phyloP scores from a whole-genome alignment of 2,888 invertebrate genomes.

The Hemicrepidius hirtus region DNA sequence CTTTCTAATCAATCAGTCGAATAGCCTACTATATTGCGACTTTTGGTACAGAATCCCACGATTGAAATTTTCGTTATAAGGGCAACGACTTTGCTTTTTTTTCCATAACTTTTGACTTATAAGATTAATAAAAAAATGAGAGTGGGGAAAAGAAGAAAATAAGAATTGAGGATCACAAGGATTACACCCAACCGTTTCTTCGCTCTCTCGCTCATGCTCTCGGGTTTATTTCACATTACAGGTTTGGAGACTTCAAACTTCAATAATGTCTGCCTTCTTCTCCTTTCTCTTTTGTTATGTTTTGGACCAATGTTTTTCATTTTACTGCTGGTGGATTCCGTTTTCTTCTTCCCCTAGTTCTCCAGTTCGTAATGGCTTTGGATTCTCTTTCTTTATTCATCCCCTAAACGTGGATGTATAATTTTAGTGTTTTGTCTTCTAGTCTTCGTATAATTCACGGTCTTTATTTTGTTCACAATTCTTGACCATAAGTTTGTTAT shows the following conservation, averaged over 20 bases:
- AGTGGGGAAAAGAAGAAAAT: no score
- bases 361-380: slow-evolving; percentile 44
- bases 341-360: slow-evolving; percentile 43
- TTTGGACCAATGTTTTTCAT: slow-evolving; percentile 35
- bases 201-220: background rate
- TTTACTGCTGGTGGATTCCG: slow-evolving; percentile 42
- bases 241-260: slow-evolving; percentile 2
- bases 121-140: no score
- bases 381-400: slow-evolving; percentile 41
- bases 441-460: slow-evolving; percentile 20
- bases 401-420: slow-evolving; percentile 44
- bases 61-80: no score
- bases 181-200: no score
- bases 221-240: background rate
- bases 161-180: no score
- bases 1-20: no score
- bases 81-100: no score
- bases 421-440: slow-evolving; percentile 39
- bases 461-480: no score
- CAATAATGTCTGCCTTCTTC: background rate
- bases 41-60: no score
- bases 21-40: no score
- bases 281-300: slow-evolving; percentile 9
- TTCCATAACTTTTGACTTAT: no score
- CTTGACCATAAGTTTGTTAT: no score